Evolutionary conservation across 2,113 vertebrate genomes (phyloP).

Genomic region (Prunella himalayana): DNA sequence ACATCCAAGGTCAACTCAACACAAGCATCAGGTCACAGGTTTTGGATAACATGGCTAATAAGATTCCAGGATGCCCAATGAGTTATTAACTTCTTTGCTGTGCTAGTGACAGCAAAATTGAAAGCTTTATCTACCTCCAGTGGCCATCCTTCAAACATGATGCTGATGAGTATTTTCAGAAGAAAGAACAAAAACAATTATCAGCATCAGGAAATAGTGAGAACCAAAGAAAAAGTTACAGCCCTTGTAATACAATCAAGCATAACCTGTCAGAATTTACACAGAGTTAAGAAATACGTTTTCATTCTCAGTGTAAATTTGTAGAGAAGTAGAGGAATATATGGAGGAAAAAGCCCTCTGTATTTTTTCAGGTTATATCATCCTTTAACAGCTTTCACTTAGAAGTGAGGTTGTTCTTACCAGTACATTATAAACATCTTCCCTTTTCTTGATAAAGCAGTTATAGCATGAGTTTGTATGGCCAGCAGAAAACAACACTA

Average conservation of each 20-base stretch:
- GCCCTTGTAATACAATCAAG: not conserved
- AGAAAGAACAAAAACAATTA: not conserved
- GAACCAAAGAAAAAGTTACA: not conserved
- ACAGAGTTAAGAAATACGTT: not conserved
- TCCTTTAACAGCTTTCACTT: not conserved
- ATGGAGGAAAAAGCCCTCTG: rapidly evolving
- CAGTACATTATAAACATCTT: not conserved
- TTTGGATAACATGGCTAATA: not conserved
- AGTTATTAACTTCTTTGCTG: not conserved
- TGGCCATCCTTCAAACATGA: not conserved
- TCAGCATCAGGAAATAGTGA: not conserved
- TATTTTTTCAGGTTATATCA: not conserved
- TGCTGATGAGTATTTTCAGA: not conserved
- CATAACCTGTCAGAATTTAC: not conserved
- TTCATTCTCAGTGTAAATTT: not conserved
- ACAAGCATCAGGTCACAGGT: not conserved
- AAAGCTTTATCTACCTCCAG: not conserved
- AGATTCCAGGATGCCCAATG: not conserved
- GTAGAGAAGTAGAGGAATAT: not conserved
- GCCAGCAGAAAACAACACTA: not conserved
- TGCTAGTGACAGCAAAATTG: not conserved
- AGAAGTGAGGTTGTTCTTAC: not conserved
- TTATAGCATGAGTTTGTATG: not conserved
- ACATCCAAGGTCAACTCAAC: not conserved
- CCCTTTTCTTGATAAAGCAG: not conserved